Evolutionary conservation across 1,140 invertebrate species (phyloP), one percentile per base, ranked within the genome.

Genomic region (Eumeta japonica): DNA sequence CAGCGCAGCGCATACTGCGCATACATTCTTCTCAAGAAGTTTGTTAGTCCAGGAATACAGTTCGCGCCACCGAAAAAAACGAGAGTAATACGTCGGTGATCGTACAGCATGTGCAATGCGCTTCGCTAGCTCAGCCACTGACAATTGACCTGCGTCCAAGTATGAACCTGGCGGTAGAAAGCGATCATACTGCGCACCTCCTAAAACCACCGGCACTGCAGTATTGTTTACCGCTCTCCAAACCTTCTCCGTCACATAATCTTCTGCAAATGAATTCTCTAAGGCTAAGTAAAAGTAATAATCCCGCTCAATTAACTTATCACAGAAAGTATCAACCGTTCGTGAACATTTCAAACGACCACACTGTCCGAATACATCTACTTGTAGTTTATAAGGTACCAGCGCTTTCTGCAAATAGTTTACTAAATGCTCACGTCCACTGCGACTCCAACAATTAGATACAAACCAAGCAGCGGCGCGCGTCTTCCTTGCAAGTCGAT

Each of bases 351-450:
- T 46, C 0, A 66, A 39, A 1, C 43, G 35, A 0, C 79, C 79
- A 66, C 88, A 91, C 0, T 30, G 43, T 10, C 89, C 89, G 50
- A 81, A 89, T 28, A 87, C 75, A 52, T 89, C 85, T 0, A 90
- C 77, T 3, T 37, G 50, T 17, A 55, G 48, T 1, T 48, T 48
- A 41, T 58, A 64, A 3, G 16, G 4, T 7, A 48, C 34, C 19
- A 89, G 77, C 32, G 79, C 67, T 20, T 79, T 78, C 20, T 75
- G 52, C 9, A 89, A 62, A 31, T 83, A 63, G 13, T 54, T 45
- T 0, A 82, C 83, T 51, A 81, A 83, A 1, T 73, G 41, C 37
- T 80, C 58, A n/a, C 87, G 68, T 1, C 66, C 59, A 47, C 80
- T 83, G 17, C 55, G 55, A 1, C 79, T 78, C 0, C 48, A 27